Conservation (phyloP, 1,140 invertebrate species). For the Lutraria rhynchaena region DNA sequence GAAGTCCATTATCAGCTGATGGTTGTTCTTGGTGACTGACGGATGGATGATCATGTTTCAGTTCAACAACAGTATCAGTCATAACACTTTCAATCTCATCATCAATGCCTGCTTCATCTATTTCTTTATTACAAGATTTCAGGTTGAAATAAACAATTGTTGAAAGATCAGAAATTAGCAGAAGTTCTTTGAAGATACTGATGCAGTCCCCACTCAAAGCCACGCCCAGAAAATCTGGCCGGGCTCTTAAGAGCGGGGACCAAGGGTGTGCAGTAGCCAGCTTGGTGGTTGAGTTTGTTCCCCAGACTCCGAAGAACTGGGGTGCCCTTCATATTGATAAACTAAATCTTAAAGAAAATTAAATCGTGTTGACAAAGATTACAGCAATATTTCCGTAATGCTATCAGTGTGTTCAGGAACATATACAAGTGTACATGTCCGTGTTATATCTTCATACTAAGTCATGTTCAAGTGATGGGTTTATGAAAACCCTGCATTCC, state of each 20-base stretch:
- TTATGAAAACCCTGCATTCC: too few species aligned
- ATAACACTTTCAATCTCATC: not conserved
- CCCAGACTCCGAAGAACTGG: constrained; percentile 46
- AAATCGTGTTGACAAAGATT: too few species aligned
- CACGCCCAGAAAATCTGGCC: constrained; percentile 44
- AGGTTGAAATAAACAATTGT: too few species aligned
- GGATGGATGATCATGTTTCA: too few species aligned
- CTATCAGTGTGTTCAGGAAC: too few species aligned
- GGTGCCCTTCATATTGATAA: constrained; percentile 10
- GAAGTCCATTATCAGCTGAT: not conserved
- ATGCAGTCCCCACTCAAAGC: constrained; percentile 4
- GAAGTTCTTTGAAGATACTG: constrained; percentile 1
- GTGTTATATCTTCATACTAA: too few species aligned
- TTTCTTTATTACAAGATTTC: not conserved
- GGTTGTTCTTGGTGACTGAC: not conserved
- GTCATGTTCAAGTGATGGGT: too few species aligned
- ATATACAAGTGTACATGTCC: too few species aligned
- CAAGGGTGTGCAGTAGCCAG: constrained; percentile 4
- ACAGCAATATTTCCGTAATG: too few species aligned
- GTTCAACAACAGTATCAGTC: not conserved
- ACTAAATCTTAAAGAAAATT: too few species aligned
- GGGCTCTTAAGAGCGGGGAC: constrained; percentile 33
- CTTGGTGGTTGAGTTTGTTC: not conserved
- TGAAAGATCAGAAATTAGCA: constrained; percentile 16
- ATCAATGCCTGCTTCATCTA: not conserved